phyloP scores from a whole-genome alignment of 1,140 invertebrate species.

The Pseudachorutes palmiensis region DNA sequence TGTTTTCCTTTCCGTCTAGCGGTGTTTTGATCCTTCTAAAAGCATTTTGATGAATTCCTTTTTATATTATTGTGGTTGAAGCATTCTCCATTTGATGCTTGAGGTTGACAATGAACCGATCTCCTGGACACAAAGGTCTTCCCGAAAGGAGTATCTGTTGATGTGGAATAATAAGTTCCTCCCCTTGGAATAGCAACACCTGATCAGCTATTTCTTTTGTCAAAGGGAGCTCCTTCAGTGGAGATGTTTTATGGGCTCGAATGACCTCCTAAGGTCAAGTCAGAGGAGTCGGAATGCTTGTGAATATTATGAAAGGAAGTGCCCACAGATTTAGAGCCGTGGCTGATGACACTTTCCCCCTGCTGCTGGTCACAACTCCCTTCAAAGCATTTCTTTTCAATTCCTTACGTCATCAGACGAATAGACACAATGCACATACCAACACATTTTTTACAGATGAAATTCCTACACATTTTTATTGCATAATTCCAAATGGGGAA shows the following conservation, averaged over 20 bases:
- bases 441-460: neutral
- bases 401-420: neutral
- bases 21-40: neutral
- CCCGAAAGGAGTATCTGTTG: neutral
- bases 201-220: neutral
- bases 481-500: neutral
- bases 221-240: neutral
- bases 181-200: slow-evolving; percentile 2
- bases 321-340: neutral
- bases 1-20: neutral
- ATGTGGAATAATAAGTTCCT: neutral
- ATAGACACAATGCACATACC: neutral
- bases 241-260: slow-evolving; percentile 23
- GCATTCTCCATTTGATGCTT: neutral
- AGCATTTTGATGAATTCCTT: neutral
- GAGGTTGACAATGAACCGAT: neutral
- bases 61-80: neutral
- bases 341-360: neutral
- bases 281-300: slow-evolving; percentile 22
- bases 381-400: neutral
- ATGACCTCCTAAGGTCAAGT: slow-evolving; percentile 27
- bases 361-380: neutral
- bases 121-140: neutral
- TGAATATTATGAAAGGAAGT: slow-evolving; percentile 7
- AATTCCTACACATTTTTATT: too few relatives aligned